Conservation (phyloP, 2,888 invertebrate species). For the Gymnoscelis rufifasciata region DNA sequence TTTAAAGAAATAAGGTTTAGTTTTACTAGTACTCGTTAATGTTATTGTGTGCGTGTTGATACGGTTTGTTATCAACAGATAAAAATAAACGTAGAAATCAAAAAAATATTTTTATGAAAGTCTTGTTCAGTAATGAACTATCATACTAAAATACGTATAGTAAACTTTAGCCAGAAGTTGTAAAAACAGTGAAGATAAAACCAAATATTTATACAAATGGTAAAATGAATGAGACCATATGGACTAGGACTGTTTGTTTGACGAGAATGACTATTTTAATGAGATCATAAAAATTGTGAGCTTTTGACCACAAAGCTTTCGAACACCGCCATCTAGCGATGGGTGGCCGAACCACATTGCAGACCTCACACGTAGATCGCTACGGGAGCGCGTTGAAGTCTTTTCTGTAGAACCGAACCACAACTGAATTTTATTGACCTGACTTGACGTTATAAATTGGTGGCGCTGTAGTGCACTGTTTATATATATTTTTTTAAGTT, state of each 20-base stretch:
- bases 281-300: slow-evolving; percentile 10
- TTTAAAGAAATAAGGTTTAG: slow-evolving; percentile 8
- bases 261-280: slow-evolving; percentile 19
- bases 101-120: slow-evolving; percentile 23
- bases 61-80: slow-evolving; percentile 51
- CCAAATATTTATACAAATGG: too few relatives aligned
- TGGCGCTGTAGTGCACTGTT: slow-evolving; percentile 12
- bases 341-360: slow-evolving; percentile 43
- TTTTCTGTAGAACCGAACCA: slow-evolving; percentile 12
- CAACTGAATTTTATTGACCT: slow-evolving; percentile 12
- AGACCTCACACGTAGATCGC: slow-evolving; percentile 43
- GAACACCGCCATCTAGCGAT: slow-evolving; percentile 58
- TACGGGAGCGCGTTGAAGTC: slow-evolving; percentile 28
- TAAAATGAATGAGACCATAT: slow-evolving; percentile 13
- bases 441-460: slow-evolving; percentile 4
- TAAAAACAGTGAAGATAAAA: too few relatives aligned
- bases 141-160: too few relatives aligned
- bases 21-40: slow-evolving; percentile 29
- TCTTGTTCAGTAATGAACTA: too few relatives aligned
- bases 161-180: too few relatives aligned
- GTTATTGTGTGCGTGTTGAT: slow-evolving; percentile 47
- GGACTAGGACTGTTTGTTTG: too few relatives aligned
- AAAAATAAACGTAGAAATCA: slow-evolving; percentile 21
- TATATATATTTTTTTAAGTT: not conserved
- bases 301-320: slow-evolving; percentile 12